Conservation (phyloP, 2,113 vertebrate genomes). For the Megaptera novaeangliae region DNA sequence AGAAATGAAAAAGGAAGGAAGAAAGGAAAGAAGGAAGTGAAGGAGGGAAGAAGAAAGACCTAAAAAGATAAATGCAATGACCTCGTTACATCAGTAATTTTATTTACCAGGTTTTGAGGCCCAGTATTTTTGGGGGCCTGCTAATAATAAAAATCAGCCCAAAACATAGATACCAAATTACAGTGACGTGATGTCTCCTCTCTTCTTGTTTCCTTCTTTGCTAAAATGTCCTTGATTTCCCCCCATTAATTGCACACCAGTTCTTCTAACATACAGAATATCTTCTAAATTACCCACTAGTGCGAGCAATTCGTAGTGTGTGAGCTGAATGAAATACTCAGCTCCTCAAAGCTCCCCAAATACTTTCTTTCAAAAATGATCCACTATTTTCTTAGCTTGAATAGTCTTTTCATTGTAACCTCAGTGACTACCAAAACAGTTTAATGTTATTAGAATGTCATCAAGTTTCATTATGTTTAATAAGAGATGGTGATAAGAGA, state of each 20-base stretch:
- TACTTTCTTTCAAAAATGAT: conserved; percentile 70
- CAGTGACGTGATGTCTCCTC: background rate
- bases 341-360: conserved; percentile 50
- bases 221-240: conserved; percentile 36
- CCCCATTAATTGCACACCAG: conserved; percentile 13
- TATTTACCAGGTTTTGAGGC: background rate
- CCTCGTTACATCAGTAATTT: background rate
- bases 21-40: background rate
- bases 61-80: background rate
- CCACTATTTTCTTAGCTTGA: conserved; percentile 64
- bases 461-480: conserved; percentile 80
- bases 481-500: conserved; percentile 76
- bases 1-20: background rate
- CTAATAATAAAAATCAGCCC: background rate
- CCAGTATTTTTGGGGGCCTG: background rate
- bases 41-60: background rate
- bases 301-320: background rate
- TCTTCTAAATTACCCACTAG: conserved; percentile 38
- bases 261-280: conserved; percentile 36
- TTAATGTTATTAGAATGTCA: conserved; percentile 79
- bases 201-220: background rate
- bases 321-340: background rate
- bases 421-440: conserved; percentile 70
- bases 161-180: background rate
- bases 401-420: conserved; percentile 66